Percentiles rank a stretch among this genome's conserved stretches.
Conservation (phyloP, 2,888 invertebrate species). For the Zele albiditarsus region DNA sequence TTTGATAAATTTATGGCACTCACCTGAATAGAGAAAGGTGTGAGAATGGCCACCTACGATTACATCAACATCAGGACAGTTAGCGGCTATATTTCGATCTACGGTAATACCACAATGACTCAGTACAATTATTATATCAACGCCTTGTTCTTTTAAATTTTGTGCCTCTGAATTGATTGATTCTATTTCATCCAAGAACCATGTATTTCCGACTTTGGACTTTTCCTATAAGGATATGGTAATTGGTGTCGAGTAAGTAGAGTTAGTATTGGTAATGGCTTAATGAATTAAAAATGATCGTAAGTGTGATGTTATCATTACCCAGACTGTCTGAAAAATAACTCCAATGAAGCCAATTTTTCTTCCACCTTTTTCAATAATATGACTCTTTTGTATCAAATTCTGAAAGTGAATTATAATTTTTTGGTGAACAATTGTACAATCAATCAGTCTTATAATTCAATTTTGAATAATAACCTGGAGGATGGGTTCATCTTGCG, state of each 20-base stretch:
- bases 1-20: not conserved
- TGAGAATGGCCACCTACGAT: conserved; percentile 92
- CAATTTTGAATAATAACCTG: conserved; percentile 50
- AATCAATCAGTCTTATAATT: too few species aligned
- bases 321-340: conserved; percentile 80
- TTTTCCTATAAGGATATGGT: conserved; percentile 75
- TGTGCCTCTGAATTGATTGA: conserved; percentile 81
- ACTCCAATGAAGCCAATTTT: conserved; percentile 88
- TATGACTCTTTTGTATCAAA: conserved; percentile 78
- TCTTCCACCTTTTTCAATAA: conserved; percentile 78
- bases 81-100: conserved; percentile 79
- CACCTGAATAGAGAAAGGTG: conserved; percentile 81
- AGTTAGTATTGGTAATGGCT: not conserved
- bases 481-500: conserved; percentile 79
- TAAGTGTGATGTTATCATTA: conserved; percentile 63
- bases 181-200: conserved; percentile 80
- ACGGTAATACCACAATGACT: conserved; percentile 86
- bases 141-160: conserved; percentile 75
- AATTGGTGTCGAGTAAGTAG: not conserved
- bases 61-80: conserved; percentile 82
- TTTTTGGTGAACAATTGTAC: not conserved
- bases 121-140: conserved; percentile 87
- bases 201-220: conserved; percentile 79
- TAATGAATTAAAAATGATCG: not conserved
- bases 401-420: conserved; percentile 68